Base-by-base conservation (phyloP, 2,888 invertebrate genomes). In the Erebia palarica region DNA sequence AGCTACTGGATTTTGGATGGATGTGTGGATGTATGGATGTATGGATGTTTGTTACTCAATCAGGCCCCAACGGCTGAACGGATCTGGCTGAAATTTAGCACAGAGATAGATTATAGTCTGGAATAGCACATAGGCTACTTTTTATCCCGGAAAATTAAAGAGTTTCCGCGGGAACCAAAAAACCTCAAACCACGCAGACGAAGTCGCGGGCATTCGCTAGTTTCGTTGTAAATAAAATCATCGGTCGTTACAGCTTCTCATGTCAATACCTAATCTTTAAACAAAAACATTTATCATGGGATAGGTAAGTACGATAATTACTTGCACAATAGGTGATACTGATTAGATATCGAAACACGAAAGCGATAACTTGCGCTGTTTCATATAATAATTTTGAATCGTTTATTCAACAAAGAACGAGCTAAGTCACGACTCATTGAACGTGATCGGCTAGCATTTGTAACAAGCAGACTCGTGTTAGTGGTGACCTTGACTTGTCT, bases 401-500 rank as follows among this genome's bases (percentile, higher is more conserved):
- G 73, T 76, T 70, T 70, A 75, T 75, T 77, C 70, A 76, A 75
- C 73, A 73, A 75, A 75, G 69, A 77, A 76, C 80, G 77, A 79
- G 72, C 75, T 76, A 73, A 78, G 78, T 80, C 78, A 80, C 80
- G 82, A 80, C 79, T 78, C 80, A 79, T 79, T 76, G 78, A 76
- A 81, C 78, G 80, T 80, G 79, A 81, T 82, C 75, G 71, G 67
- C 58, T 71, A 73, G 64, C 68, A 70, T 75, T 78, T 73, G 73
- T 74, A 73, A 75, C 71, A 75, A 21, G 78, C 77, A 71, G 68
- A 67, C 73, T 83, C 83, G 83, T 86, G 84, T 76, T 79, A 73
- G 60, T 70, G 63, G 47, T 72, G 79, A 81, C 86, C 86, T 87
- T 87, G 82, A 81, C 78, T 82, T 76, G 73, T 71, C 78, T 81